Conservation (phyloP, 1,140 invertebrate species). For the Eupristina koningsbergeri region DNA sequence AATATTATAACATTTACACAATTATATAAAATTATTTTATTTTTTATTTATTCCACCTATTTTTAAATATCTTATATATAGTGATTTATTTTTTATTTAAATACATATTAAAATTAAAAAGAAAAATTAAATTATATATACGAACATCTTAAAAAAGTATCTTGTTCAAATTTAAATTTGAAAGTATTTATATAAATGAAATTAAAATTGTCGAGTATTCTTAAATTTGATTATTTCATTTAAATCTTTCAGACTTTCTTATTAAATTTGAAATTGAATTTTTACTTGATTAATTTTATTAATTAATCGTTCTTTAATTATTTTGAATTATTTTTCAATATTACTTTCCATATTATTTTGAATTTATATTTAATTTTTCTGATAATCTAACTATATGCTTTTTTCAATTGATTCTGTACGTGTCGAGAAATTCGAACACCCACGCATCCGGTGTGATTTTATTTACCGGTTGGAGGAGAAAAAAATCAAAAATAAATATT, state of each 20-base stretch:
- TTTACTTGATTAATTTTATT: no score
- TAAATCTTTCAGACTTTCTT: no score
- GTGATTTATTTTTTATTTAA: no score
- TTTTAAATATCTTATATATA: no score
- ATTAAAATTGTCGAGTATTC: no score
- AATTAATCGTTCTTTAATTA: no score
- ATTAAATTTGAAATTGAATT: no score
- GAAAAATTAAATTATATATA: not conserved
- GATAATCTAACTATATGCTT: slow-evolving; percentile 10
- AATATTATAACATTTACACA: no score
- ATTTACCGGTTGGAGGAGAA: slow-evolving; percentile 18
- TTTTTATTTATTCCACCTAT: no score
- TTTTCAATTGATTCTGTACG: slow-evolving; percentile 16
- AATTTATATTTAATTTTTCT: not conserved
- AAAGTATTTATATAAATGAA: no score
- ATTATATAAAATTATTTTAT: no score
- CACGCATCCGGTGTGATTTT: slow-evolving; percentile 17
- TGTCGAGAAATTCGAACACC: slow-evolving; percentile 28
- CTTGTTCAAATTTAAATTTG: not conserved
- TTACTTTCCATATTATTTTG: not conserved
- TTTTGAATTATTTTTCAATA: not conserved
- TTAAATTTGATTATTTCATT: no score
- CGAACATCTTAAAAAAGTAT: not conserved
- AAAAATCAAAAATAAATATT: slow-evolving; percentile 40
- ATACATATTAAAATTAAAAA: not conserved